phyloP scores from a whole-genome alignment of 1,140 invertebrate species.

The Zaprionus gabonicus region DNA sequence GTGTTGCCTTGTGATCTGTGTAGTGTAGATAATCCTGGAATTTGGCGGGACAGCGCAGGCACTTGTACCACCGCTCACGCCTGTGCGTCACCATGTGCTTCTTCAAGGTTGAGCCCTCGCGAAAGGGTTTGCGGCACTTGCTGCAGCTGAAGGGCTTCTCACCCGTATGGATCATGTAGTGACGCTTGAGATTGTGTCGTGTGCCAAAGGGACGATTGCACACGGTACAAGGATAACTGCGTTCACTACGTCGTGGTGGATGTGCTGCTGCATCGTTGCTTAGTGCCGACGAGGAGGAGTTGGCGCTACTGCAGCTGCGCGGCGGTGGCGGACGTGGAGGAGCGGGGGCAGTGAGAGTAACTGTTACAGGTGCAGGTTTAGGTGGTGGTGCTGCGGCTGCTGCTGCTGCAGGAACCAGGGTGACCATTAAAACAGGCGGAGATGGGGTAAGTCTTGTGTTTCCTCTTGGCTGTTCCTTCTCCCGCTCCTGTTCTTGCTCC shows the following conservation, averaged over 20 bases:
- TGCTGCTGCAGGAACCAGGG: constrained; percentile 41
- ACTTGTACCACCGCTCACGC: constrained; percentile 80
- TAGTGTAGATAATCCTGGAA: constrained; percentile 76
- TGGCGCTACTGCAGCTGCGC: constrained; percentile 65
- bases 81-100: constrained; percentile 81
- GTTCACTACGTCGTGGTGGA: constrained; percentile 22
- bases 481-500: not conserved
- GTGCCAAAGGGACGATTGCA: constrained; percentile 81
- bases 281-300: constrained; percentile 66
- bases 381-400: constrained; percentile 9
- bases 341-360: constrained; percentile 2
- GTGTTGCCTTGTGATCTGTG: constrained; percentile 65
- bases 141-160: constrained; percentile 80
- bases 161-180: constrained; percentile 83
- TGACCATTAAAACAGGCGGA: constrained; percentile 48
- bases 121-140: constrained; percentile 79
- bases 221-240: constrained; percentile 70
- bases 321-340: constrained; percentile 43
- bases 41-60: constrained; percentile 63
- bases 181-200: constrained; percentile 79
- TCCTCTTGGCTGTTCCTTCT: not conserved
- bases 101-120: constrained; percentile 77
- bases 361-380: not conserved
- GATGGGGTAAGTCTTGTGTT: not conserved
- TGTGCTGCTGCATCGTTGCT: constrained; percentile 50